Evolutionary conservation across 1,140 invertebrate genomes (phyloP).

Genomic region (Calosoma granatense): DNA sequence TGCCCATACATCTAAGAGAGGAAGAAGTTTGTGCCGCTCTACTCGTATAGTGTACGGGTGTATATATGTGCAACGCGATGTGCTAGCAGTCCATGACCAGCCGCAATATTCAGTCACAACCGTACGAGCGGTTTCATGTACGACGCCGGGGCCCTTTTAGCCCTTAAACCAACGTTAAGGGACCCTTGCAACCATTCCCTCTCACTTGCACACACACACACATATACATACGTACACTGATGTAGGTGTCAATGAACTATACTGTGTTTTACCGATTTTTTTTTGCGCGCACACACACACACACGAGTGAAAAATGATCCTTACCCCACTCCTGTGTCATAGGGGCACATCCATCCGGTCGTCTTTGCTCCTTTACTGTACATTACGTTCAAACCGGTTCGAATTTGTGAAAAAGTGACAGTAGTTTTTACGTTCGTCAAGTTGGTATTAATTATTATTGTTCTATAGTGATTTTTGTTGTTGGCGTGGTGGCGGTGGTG

Average conservation of each 20-base stretch:
- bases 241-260: slow-evolving; percentile 1
- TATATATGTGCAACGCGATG: background rate
- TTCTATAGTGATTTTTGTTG: no score
- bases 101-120: background rate
- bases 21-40: background rate
- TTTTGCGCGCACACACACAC: no score
- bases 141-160: background rate
- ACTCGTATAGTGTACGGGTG: background rate
- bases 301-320: background rate
- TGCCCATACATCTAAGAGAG: background rate
- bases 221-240: no score
- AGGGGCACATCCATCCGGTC: no score
- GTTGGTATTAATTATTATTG: no score
- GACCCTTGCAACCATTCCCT: no score
- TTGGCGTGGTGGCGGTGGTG: no score
- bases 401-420: no score
- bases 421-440: no score
- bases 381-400: no score
- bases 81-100: background rate
- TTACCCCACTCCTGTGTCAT: background rate
- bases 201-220: no score
- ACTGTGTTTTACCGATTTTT: background rate
- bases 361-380: no score
- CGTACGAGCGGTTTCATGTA: background rate
- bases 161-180: background rate